Conservation (phyloP, 2,888 invertebrate genomes). For the Synergus itoensis region DNA sequence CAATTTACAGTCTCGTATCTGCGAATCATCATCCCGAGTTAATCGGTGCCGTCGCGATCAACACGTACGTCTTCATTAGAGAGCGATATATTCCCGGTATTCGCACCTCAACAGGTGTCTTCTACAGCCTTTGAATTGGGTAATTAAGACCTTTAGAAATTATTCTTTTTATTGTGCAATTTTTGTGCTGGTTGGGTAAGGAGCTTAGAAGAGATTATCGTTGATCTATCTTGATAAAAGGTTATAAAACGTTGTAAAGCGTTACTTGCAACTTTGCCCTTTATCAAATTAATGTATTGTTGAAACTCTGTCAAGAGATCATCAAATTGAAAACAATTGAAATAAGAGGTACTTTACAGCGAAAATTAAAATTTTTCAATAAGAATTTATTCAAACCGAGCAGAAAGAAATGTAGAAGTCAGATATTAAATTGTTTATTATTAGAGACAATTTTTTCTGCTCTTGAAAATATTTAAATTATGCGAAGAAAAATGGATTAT, state of each 20-base stretch:
- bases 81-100: constrained; percentile 35
- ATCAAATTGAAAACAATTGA: no score
- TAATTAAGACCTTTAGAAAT: constrained; percentile 9
- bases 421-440: no score
- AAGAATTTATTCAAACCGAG: no score
- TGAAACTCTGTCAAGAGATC: neutral
- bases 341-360: no score
- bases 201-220: neutral
- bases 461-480: no score
- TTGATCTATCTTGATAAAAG: neutral
- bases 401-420: no score
- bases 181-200: neutral
- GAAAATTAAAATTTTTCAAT: no score
- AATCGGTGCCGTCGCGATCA: constrained; percentile 21
- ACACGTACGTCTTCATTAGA: constrained; percentile 49
- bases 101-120: constrained; percentile 21
- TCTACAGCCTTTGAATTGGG: neutral
- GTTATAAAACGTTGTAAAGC: neutral
- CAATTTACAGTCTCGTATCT: constrained; percentile 49
- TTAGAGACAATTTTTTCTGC: no score
- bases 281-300: neutral
- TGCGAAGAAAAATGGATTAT: no score
- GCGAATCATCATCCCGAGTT: constrained; percentile 46
- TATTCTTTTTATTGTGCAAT: neutral
- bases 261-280: no score